Percentiles rank a stretch among this genome's conserved stretches.
Conservation (phyloP, 2,113 vertebrate genomes). For the Dicerorhinus sumatrensis region DNA sequence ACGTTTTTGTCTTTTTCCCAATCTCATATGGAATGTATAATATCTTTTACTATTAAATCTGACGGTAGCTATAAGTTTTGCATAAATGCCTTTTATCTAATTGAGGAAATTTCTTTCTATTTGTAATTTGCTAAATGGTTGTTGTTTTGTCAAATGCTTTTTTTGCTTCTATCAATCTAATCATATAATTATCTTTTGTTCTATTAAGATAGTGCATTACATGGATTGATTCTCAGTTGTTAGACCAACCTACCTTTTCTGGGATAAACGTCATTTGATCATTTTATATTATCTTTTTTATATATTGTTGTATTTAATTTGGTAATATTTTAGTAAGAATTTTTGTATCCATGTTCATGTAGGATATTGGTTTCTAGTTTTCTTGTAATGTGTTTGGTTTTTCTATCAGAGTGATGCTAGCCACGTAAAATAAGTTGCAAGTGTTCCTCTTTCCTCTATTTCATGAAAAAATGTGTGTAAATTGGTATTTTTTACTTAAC, state of each 20-base stretch:
- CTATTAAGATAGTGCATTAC: not conserved
- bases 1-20: not conserved
- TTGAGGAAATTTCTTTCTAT: not conserved
- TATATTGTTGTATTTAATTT: not conserved
- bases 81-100: not conserved
- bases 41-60: not conserved
- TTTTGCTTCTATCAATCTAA: not conserved
- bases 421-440: not conserved
- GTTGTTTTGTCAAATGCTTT: not conserved
- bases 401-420: not conserved
- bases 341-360: not conserved
- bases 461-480: not conserved
- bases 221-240: not conserved
- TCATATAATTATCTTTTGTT: not conserved
- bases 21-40: not conserved
- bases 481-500: not conserved
- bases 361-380: not conserved
- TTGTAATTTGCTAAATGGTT: not conserved
- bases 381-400: not conserved
- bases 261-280: not conserved
- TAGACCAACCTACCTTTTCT: not conserved
- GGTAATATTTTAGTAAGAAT: not conserved
- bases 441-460: not conserved
- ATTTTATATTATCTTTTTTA: not conserved
- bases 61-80: not conserved